phyloP scores from a whole-genome alignment of 2,797 vertebrate genomes.

The Sebastes aleutianus region DNA sequence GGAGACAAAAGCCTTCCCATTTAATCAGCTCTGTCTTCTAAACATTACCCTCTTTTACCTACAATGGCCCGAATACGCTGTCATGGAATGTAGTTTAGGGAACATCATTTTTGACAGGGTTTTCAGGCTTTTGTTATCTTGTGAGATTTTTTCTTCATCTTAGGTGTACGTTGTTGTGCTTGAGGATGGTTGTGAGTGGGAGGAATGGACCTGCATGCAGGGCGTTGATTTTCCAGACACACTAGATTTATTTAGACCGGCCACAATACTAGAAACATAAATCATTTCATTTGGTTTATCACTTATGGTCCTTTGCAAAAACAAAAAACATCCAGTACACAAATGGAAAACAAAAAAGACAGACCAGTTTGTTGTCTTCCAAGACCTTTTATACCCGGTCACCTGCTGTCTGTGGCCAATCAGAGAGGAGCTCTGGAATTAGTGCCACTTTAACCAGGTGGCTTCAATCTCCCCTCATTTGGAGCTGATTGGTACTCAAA shows the following conservation, averaged over 20 bases:
- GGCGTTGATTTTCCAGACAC: neutral
- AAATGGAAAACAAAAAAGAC: neutral
- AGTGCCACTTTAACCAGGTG: neutral
- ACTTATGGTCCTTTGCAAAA: neutral
- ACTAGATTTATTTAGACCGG: neutral
- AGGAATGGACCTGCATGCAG: neutral
- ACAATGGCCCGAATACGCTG: neutral
- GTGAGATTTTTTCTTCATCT: neutral
- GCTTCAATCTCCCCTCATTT: neutral
- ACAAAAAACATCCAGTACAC: neutral
- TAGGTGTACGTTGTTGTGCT: neutral
- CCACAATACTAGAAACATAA: neutral
- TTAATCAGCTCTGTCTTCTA: neutral
- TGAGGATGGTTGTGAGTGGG: neutral
- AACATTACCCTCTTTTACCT: neutral
- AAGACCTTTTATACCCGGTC: neutral
- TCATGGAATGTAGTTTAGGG: neutral
- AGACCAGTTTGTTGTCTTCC: neutral
- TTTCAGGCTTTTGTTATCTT: neutral
- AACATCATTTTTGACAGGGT: neutral
- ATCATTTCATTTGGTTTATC: neutral
- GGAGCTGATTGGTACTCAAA: neutral
- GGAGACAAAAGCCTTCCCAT: neutral
- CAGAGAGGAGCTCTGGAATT: neutral
- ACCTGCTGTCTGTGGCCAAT: neutral